Conservation (phyloP, 2,888 invertebrate genomes). For the Pyrrhosoma nymphula region DNA sequence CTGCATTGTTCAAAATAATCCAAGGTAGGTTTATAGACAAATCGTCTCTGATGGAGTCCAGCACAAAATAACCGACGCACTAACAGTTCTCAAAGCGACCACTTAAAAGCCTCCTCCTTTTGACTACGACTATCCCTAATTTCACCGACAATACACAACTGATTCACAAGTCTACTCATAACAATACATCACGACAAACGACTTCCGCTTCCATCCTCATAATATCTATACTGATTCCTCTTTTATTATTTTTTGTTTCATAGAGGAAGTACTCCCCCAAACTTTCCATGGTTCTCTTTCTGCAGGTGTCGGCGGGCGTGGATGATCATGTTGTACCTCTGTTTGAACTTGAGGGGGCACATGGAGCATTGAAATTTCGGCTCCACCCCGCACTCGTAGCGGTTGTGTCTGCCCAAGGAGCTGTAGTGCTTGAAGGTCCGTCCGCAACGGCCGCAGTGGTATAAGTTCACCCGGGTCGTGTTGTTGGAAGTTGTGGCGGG, state of each 20-base stretch:
- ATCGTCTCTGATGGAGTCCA: neutral
- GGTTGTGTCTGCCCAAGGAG: constrained; percentile 74
- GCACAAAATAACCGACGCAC: neutral
- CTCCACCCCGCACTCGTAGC: constrained; percentile 75
- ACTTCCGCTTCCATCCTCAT: neutral
- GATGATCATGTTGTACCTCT: constrained; percentile 71
- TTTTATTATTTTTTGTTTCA: neutral
- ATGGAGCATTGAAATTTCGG: constrained; percentile 69
- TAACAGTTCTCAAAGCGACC: constrained; percentile 1
- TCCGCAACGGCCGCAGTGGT: constrained; percentile 76
- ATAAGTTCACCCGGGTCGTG: constrained; percentile 70
- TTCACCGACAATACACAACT: constrained; percentile 5
- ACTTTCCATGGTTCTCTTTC: constrained; percentile 45
- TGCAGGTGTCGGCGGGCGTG: constrained; percentile 62
- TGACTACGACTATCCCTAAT: neutral
- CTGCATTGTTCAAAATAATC: neutral
- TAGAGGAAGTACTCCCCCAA: constrained; percentile 12
- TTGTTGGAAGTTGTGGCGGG: neutral
- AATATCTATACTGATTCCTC: neutral
- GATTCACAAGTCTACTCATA: neutral
- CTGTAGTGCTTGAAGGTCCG: constrained; percentile 77
- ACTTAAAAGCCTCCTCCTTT: constrained; percentile 7
- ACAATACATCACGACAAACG: neutral
- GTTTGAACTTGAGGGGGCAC: constrained; percentile 71
- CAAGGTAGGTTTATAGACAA: neutral